Percentiles rank a stretch among this genome's conserved stretches.
phyloP scores from a whole-genome alignment of 2,113 vertebrate species.

The Chionomys nivalis region DNA sequence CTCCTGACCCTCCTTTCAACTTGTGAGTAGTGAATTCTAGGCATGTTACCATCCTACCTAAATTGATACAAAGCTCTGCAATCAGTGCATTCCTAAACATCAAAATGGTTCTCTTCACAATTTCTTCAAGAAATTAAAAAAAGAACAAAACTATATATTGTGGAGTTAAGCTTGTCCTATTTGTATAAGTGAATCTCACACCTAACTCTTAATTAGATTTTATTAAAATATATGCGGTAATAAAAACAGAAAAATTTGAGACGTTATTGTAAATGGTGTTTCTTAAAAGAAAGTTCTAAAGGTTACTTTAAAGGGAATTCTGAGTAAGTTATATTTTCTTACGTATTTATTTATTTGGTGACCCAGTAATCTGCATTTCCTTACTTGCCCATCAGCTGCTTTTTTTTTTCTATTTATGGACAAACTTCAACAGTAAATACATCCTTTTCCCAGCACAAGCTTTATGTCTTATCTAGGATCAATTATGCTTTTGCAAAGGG shows the following conservation, averaged over 20 bases:
- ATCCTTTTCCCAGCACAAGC: conserved; percentile 79
- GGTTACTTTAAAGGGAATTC: conserved; percentile 21
- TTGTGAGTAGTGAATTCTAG: not conserved
- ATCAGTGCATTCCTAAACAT: not conserved
- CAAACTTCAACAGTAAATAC: conserved; percentile 81
- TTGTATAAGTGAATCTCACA: not conserved
- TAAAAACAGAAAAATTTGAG: not conserved
- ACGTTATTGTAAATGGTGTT: conserved; percentile 21
- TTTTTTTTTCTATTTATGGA: conserved; percentile 78
- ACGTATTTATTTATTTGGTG: conserved; percentile 14
- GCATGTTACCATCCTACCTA: not conserved
- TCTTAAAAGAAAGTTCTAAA: not conserved
- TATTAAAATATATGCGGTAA: not conserved
- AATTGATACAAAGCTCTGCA: not conserved
- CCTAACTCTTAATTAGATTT: not conserved
- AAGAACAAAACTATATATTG: not conserved
- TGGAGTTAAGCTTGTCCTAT: not conserved
- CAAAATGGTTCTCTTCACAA: not conserved
- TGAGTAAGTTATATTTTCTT: conserved; percentile 32
- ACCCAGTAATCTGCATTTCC: conserved; percentile 66
- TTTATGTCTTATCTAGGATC: conserved; percentile 79
- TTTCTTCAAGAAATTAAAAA: not conserved
- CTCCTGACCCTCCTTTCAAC: not conserved
- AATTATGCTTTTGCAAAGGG: conserved; percentile 81
- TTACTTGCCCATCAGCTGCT: conserved; percentile 72